A percentile compares a stretch with the other conserved stretches of the same genome.
phyloP scores from a whole-genome alignment of 2,797 vertebrate species.

The Cetoscarus ocellatus region DNA sequence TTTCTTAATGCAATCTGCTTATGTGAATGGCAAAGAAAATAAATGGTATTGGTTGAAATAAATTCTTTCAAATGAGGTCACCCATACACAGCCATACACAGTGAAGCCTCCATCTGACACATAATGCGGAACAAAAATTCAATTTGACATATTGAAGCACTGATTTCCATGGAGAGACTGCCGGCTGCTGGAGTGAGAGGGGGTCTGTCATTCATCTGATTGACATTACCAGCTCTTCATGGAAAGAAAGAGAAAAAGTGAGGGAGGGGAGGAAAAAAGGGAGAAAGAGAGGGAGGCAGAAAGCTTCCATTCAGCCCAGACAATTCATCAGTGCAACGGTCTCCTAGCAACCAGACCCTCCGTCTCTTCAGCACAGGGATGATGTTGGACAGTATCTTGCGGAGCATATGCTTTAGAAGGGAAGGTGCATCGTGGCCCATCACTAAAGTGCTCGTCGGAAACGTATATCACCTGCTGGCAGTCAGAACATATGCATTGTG shows the following conservation, averaged over 20 bases:
- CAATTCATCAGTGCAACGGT: constrained; percentile 87
- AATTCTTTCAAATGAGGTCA: constrained; percentile 73
- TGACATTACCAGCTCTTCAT: constrained; percentile 59
- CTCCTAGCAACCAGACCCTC: constrained; percentile 84
- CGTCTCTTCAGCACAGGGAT: constrained; percentile 64
- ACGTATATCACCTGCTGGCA: constrained; percentile 77
- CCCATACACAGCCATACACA: constrained; percentile 40
- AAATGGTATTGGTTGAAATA: constrained; percentile 69
- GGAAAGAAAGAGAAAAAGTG: constrained; percentile 25
- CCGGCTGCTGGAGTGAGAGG: constrained; percentile 43
- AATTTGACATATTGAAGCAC: constrained; percentile 78
- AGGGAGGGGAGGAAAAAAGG: constrained; percentile 1
- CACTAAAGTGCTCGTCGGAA: constrained; percentile 43
- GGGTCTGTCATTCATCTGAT: constrained; percentile 65
- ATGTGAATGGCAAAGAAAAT: constrained; percentile 67
- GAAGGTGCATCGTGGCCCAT: constrained; percentile 56
- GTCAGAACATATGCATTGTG: constrained; percentile 74
- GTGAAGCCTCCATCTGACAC: constrained; percentile 42
- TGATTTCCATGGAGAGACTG: constrained; percentile 74
- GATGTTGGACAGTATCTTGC: constrained; percentile 72
- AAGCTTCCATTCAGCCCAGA: constrained; percentile 86
- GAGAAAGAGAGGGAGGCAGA: constrained; percentile 11
- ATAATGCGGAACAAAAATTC: constrained; percentile 69
- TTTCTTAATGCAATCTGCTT: constrained; percentile 66
- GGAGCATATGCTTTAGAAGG: constrained; percentile 73